Conservation (phyloP, 2,888 invertebrate genomes). For the Hirtodrosophila histrioides region DNA sequence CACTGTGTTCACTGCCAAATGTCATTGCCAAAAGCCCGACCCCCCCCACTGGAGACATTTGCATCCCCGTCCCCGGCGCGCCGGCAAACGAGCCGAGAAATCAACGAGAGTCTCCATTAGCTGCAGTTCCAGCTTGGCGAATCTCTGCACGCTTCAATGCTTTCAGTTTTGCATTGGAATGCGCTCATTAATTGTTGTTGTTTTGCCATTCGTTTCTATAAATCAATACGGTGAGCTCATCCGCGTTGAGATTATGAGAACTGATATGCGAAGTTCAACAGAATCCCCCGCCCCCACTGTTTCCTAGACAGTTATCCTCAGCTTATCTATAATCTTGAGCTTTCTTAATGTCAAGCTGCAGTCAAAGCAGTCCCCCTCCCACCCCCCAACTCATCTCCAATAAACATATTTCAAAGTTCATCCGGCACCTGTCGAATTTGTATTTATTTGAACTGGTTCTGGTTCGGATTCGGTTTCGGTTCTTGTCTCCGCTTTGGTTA, state of each 20-base stretch:
- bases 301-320: no score
- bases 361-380: no score
- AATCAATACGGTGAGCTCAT: constrained; percentile 38
- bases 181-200: constrained; percentile 22
- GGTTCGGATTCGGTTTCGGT: constrained; percentile 47
- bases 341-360: no score
- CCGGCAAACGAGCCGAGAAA: constrained; percentile 30
- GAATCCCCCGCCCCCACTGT: no score
- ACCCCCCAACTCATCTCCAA: no score
- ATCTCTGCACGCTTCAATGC: constrained; percentile 5
- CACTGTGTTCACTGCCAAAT: constrained; percentile 26
- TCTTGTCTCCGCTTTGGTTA: no score
- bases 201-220: constrained; percentile 1
- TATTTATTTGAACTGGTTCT: constrained; percentile 18
- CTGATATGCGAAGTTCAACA: no score
- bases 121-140: constrained; percentile 11
- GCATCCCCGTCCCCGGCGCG: constrained; percentile 15
- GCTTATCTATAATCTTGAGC: no score
- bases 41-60: constrained; percentile 7
- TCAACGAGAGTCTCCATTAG: background rate
- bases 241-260: background rate
- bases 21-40: constrained; percentile 38
- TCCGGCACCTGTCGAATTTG: background rate
- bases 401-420: no score
- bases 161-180: constrained; percentile 21